Evolutionary conservation across 37 sponge, comb jelly and placozoan species (phyloP).

Genomic region (Hormiphora californensis): DNA sequence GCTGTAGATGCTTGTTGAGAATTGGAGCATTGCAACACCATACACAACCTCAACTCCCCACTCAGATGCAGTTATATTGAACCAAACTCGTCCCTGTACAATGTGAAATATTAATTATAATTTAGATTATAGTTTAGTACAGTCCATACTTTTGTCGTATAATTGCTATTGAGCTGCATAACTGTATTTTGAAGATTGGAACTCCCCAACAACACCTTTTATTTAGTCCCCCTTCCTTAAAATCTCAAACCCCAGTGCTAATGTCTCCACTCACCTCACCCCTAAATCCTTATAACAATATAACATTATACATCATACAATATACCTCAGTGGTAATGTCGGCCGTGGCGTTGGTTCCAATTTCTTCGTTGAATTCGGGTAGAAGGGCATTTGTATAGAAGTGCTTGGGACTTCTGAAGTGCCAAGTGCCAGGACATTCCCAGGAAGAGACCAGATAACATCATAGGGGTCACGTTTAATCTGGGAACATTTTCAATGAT

Average conservation of each 20-base stretch:
- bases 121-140: too few species aligned
- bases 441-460: conserved; percentile 30
- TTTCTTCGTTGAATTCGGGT: not conserved
- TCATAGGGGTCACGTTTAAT: conserved; percentile 33
- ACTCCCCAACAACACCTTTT: too few species aligned
- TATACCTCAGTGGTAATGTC: not conserved
- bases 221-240: too few species aligned
- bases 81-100: conserved; percentile 2
- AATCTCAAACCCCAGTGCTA: too few species aligned
- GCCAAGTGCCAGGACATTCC: conserved; percentile 19
- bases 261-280: too few species aligned
- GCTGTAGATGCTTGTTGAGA: conserved; percentile 10
- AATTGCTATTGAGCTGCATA: too few species aligned
- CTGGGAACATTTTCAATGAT: not conserved
- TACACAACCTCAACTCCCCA: not conserved
- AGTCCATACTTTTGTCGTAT: too few species aligned
- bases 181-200: too few species aligned
- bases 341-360: not conserved
- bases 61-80: not conserved
- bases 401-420: conserved; percentile 3
- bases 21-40: conserved; percentile 36
- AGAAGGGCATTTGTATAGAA: conserved; percentile 11
- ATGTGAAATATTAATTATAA: not conserved
- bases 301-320: too few species aligned
- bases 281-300: too few species aligned